Evolutionary conservation across 2,113 vertebrate species (phyloP), one percentile per base, ranked within the genome.

Genomic region (Amblyopsis rosae): DNA sequence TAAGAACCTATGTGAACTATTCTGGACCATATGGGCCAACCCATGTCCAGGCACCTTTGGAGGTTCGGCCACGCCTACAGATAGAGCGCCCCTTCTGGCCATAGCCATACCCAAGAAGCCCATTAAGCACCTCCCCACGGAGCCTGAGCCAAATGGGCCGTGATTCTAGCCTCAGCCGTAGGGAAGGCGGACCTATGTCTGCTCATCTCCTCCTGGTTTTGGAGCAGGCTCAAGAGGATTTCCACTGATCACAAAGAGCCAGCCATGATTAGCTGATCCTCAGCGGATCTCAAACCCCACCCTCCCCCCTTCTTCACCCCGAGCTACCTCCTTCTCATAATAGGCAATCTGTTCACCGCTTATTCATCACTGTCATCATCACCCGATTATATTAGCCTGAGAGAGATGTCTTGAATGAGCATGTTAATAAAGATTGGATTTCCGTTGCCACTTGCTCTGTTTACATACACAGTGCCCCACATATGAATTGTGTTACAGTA

Each of bases 231-330:
- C 78, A 82, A 75, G 79, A 89, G 87, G 87, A 90, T 91, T 91
- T 88, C 79, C 86, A 82, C 78, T 76, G 81, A 91, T 90, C 87
- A 85, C 86, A 80, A 88, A 82, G 83, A 84, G 76, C 78, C 77
- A 70, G 57, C 50, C 64, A 69, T 86, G 87, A 90, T 90, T 90
- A 90, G 78, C 75, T 67, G 70, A 83, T 89, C 77, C 77, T 80
- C 64, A 35, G 63, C 58, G 60, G 58, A 69, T 78, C 59, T 70
- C 65, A 69, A 19, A 70, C 72, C 56, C 26, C 59, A 48, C 47
- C 0, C 59, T 26, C 16, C 15, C 7, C 45, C 55, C 47, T 47
- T 47, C 15, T 46, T 6, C 54, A 16, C 35, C 54, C 15, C 56
- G 35, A 76, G 66, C 59, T 62, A 59, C n/a, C 3, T 53, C n/a